These are phyloP conservation scores for Hydraecia micacea DNA, from an alignment of 2,888 invertebrate species.

Conservation along the genomic window DNA sequence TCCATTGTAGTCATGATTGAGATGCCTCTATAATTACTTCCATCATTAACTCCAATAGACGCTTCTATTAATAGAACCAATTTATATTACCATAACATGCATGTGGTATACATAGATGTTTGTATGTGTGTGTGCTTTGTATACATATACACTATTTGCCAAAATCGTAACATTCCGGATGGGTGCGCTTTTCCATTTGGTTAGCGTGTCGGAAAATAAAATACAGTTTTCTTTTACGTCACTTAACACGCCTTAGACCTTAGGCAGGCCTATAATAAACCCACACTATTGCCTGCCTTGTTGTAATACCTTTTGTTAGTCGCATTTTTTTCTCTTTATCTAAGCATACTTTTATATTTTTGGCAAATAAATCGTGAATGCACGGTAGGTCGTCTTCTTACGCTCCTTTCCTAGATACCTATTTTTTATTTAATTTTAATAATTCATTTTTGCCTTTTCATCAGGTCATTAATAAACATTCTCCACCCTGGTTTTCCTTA, in stretches of 20 bases:
- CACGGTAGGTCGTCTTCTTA: too few relatives aligned
- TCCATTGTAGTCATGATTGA: background rate
- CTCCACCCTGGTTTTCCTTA: too few relatives aligned
- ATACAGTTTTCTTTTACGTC: background rate
- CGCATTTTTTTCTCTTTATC: background rate
- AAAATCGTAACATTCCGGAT: constrained; percentile 76
- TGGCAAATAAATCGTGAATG: too few relatives aligned
- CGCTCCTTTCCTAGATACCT: too few relatives aligned
- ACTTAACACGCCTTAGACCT: too few relatives aligned
- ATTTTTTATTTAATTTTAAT: too few relatives aligned
- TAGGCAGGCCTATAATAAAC: too few relatives aligned
- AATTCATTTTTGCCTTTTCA: too few relatives aligned
- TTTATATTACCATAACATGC: constrained; percentile 25
- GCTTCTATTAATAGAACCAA: constrained; percentile 42
- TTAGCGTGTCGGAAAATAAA: constrained; percentile 55
- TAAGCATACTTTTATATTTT: too few relatives aligned
- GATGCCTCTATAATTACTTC: constrained; percentile 1
- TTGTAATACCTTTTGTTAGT: background rate
- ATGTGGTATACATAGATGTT: constrained; percentile 12
- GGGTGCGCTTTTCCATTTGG: constrained; percentile 65
- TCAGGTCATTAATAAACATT: too few relatives aligned
- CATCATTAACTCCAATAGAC: constrained; percentile 10
- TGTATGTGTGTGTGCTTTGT: constrained; percentile 33
- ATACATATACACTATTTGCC: constrained; percentile 69
- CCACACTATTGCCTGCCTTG: too few relatives aligned